Evolutionary conservation across 2,797 vertebrate species (phyloP).

Genomic region (Anomalospiza imberbis): DNA sequence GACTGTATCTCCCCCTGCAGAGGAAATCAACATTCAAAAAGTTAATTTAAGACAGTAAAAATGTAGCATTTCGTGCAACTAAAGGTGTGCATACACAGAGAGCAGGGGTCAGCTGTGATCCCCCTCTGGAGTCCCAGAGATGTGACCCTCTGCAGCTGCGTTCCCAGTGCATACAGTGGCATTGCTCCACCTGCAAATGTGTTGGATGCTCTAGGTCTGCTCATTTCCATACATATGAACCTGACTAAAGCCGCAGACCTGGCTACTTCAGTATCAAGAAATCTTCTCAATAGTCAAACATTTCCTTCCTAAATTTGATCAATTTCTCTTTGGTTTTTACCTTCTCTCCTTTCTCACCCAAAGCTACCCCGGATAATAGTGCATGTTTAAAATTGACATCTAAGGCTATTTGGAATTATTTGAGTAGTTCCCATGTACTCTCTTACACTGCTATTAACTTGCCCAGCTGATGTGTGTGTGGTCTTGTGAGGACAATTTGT

Average conservation of each 20-base stretch:
- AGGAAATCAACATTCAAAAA: not conserved
- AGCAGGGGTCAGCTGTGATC: not conserved
- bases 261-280: not conserved
- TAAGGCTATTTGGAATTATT: not conserved
- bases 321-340: not conserved
- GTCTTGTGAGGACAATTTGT: not conserved
- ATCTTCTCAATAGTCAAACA: not conserved
- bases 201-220: not conserved
- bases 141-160: accelerated
- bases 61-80: not conserved
- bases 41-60: not conserved
- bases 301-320: not conserved
- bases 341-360: not conserved
- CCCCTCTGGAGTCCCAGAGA: accelerated
- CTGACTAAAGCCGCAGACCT: not conserved
- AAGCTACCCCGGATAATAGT: not conserved
- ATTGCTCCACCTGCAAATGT: not conserved
- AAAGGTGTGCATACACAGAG: not conserved
- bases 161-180: not conserved
- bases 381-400: not conserved
- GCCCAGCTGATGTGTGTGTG: not conserved
- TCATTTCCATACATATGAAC: not conserved
- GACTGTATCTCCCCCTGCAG: not conserved
- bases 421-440: not conserved
- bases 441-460: not conserved